Conservation (phyloP, 2,888 invertebrate species). For the Eulithis prunata region DNA sequence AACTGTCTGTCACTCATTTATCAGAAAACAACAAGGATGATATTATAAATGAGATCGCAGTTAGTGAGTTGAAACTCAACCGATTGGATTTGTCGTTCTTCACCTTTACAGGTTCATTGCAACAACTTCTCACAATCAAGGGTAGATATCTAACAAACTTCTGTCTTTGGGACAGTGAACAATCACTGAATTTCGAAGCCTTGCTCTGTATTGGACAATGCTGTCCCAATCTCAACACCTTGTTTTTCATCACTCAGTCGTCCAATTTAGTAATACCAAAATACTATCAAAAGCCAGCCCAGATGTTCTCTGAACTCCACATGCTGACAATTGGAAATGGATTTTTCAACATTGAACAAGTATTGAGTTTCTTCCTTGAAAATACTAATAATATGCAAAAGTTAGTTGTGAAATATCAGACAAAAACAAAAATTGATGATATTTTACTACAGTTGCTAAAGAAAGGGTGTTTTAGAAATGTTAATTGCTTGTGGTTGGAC, state of each 20-base stretch:
- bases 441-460: constrained; percentile 64
- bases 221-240: constrained; percentile 72
- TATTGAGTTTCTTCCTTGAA: constrained; percentile 70
- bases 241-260: constrained; percentile 77
- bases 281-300: constrained; percentile 60
- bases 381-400: constrained; percentile 69
- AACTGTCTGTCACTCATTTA: constrained; percentile 75
- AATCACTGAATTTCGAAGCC: constrained; percentile 69
- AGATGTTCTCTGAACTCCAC: constrained; percentile 67
- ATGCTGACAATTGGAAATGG: constrained; percentile 74
- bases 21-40: constrained; percentile 75
- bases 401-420: constrained; percentile 74
- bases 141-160: constrained; percentile 76
- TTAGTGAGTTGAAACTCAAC: constrained; percentile 66
- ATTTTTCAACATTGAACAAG: constrained; percentile 68
- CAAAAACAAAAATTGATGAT: constrained; percentile 68
- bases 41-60: constrained; percentile 70
- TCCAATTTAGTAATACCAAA: constrained; percentile 66
- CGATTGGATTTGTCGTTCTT: constrained; percentile 77
- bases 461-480: constrained; percentile 66
- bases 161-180: constrained; percentile 76
- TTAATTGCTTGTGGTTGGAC: constrained; percentile 74
- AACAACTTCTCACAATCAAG: constrained; percentile 67
- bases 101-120: constrained; percentile 71
- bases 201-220: constrained; percentile 67